Conservation (phyloP, 2,797 vertebrate species). For the Microctenopoma stevenorrisi region DNA sequence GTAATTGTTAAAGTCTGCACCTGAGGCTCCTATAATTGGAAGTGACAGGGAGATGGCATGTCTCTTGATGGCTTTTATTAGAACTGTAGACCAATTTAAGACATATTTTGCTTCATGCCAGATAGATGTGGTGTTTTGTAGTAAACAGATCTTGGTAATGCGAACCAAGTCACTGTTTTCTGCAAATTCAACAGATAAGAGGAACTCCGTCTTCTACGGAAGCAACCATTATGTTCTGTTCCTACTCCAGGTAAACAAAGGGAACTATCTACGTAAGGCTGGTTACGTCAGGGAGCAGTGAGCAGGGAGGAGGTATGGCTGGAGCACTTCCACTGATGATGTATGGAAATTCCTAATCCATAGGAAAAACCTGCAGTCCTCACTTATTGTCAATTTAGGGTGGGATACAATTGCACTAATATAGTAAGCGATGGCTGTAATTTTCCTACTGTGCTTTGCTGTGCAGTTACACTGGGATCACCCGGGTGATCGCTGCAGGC, state of each 20-base stretch:
- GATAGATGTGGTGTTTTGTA: not conserved
- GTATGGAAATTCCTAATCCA: slow-evolving; percentile 58
- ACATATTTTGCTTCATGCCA: slow-evolving; percentile 33
- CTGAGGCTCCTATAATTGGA: slow-evolving; percentile 41
- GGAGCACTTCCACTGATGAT: slow-evolving; percentile 47
- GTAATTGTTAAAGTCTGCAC: slow-evolving; percentile 54
- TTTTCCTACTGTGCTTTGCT: slow-evolving; percentile 5
- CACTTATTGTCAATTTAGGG: slow-evolving; percentile 53
- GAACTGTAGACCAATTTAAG: slow-evolving; percentile 22
- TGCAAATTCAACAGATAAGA: slow-evolving; percentile 11
- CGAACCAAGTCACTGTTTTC: not conserved
- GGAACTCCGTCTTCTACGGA: not conserved
- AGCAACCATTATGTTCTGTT: slow-evolving; percentile 7
- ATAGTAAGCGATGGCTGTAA: slow-evolving; percentile 47
- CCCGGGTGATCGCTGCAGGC: not conserved
- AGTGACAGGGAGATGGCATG: slow-evolving; percentile 42
- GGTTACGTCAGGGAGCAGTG: slow-evolving; percentile 49
- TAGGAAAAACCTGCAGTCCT: slow-evolving; percentile 45
- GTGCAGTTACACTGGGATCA: not conserved
- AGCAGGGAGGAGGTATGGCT: slow-evolving; percentile 17
- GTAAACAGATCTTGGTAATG: not conserved
- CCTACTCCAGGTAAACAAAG: slow-evolving; percentile 25
- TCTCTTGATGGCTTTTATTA: slow-evolving; percentile 41
- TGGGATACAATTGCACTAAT: slow-evolving; percentile 13
- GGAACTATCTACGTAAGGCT: slow-evolving; percentile 8